Percentiles rank a stretch among this genome's conserved stretches.
phyloP scores from a whole-genome alignment of 1,140 invertebrate species.

The Zaprionus nigranus region DNA sequence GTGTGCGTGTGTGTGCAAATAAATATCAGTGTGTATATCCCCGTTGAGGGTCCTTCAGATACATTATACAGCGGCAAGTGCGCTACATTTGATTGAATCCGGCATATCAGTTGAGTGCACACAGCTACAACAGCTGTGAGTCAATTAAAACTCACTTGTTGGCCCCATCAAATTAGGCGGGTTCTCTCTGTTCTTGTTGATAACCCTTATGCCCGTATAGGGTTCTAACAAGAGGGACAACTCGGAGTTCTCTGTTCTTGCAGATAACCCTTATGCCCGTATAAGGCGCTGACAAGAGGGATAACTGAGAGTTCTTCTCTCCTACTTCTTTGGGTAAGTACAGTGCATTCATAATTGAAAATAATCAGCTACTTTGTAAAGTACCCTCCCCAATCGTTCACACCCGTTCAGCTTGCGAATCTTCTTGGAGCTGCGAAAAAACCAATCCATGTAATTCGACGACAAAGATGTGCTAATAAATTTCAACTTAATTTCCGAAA shows the following conservation, averaged over 20 bases:
- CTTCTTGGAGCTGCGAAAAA: conserved; percentile 61
- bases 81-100: conserved; percentile 51
- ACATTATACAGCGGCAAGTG: conserved; percentile 57
- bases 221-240: too few species aligned
- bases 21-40: conserved; percentile 41
- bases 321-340: background rate
- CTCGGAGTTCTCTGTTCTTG: too few species aligned
- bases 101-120: conserved; percentile 68
- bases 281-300: too few species aligned
- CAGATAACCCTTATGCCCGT: too few species aligned
- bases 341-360: background rate
- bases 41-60: conserved; percentile 73
- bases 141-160: conserved; percentile 41
- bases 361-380: background rate
- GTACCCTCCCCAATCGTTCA: background rate
- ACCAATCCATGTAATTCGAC: conserved; percentile 70
- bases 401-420: background rate
- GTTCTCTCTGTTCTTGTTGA: background rate
- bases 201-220: background rate
- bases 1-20: conserved; percentile 31
- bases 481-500: conserved; percentile 82
- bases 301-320: too few species aligned
- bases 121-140: background rate
- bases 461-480: conserved; percentile 82
- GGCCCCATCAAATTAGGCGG: conserved; percentile 27